Evolutionary conservation across 1,140 invertebrate species (phyloP), one percentile per base, ranked within the genome.

Genomic region (Euwallacea fornicatus): DNA sequence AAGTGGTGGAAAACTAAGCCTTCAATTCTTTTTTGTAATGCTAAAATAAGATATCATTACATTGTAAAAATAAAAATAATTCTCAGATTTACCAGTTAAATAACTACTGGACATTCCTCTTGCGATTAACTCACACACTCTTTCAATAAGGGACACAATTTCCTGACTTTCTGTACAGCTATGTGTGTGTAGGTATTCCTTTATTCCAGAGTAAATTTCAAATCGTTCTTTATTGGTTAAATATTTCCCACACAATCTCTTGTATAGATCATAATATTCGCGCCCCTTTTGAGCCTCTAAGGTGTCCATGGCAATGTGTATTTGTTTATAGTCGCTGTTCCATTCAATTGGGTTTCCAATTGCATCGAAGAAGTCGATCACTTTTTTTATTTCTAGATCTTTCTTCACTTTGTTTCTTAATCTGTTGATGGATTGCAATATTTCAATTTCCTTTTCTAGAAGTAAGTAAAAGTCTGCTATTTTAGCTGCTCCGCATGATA

Each of bases 251-350:
- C 82, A 80, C 61, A 90, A 82, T 42, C 81, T 80, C 62, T 86
- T 81, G 73, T 88, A 89, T 2, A 90, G 75, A 53, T 83, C 82
- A 75, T 86, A 87, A 41, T 87, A 83, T 74, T 88, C 85, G 10
- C 83, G 83, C 7, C 88, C 89, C 75, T 85, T 86, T 78, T 90
- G 89, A 46, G 85, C 86, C 78, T 87, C 88, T 47, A 89, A 69
- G 6, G 88, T 90, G 47, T 89, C 84, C 87, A 91, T 88, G 43
- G 85, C 82, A 8, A 90, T 83, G 0, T 83, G 62, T 60, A 85
- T 83, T 0, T 84, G 85, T 66, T 87, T 87, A 60, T 81, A 81
- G 41, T 83, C 82, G 43, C 86, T 85, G 59, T 82, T 84, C 88
- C 89, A 91, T 42, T 82, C 81, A 1, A 88, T 80, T 0, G 89